Evolutionary conservation across 2,113 vertebrate species (phyloP).

Genomic region (Argyrosomus japonicus): DNA sequence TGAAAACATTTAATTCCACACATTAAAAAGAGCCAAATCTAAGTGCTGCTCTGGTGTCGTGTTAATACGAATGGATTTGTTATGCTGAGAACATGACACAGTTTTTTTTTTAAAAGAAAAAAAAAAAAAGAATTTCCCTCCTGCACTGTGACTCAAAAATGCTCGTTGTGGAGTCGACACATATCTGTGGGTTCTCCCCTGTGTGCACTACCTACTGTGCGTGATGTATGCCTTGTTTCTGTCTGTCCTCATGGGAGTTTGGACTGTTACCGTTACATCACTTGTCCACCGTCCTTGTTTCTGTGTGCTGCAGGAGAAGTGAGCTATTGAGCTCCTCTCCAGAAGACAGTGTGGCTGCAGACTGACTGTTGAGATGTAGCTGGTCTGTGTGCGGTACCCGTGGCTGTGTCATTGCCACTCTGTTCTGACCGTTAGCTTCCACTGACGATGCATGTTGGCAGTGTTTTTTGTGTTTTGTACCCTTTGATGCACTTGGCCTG

Average conservation of each 20-base stretch:
- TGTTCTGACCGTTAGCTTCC: conserved; percentile 77
- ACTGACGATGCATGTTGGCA: conserved; percentile 79
- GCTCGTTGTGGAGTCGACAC: conserved; percentile 62
- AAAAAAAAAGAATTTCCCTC: conserved; percentile 33
- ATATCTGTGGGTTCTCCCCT: conserved; percentile 51
- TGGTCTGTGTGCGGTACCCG: conserved; percentile 63
- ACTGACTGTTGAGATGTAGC: conserved; percentile 57
- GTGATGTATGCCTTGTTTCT: conserved; percentile 71
- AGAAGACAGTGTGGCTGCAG: conserved; percentile 54
- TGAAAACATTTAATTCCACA: conserved; percentile 55
- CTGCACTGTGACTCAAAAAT: conserved; percentile 76
- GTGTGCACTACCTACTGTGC: conserved; percentile 69
- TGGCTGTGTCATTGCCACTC: conserved; percentile 68
- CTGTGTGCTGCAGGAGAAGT: conserved; percentile 61
- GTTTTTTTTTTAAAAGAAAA: background rate
- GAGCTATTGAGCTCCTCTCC: conserved; percentile 52
- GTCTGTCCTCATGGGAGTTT: conserved; percentile 73
- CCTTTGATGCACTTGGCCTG: conserved; percentile 76
- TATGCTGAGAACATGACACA: conserved; percentile 56
- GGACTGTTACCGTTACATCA: conserved; percentile 66
- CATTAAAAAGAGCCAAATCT: conserved; percentile 56
- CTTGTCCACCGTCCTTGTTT: conserved; percentile 70
- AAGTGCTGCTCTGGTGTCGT: conserved; percentile 55
- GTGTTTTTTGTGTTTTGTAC: conserved; percentile 68
- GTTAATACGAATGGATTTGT: conserved; percentile 65